Conservation (phyloP, 2,113 vertebrate genomes). For the Xenus cinereus region DNA sequence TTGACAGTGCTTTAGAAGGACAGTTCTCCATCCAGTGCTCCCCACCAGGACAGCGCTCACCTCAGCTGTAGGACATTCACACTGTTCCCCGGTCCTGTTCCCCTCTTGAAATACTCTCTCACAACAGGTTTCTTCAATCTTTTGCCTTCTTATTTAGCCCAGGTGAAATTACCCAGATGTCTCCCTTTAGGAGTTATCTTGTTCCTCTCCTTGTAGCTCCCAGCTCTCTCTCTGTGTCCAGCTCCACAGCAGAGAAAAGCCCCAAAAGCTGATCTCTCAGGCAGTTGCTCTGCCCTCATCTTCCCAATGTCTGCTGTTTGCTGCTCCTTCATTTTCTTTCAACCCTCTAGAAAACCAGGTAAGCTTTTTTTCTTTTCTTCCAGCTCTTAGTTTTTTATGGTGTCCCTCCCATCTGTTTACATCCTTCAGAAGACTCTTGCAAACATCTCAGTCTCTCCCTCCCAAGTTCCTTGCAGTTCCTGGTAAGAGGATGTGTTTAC, state of each 20-base stretch:
- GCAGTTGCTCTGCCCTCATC: neutral
- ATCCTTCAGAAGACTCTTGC: neutral
- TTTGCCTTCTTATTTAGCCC: neutral
- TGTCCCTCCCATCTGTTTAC: neutral
- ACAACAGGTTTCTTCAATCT: neutral
- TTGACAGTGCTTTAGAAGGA: neutral
- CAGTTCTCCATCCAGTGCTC: neutral
- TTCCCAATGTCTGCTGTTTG: neutral
- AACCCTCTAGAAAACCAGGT: neutral
- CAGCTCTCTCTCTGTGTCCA: neutral
- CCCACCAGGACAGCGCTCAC: neutral
- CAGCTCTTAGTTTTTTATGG: neutral
- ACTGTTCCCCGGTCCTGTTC: neutral
- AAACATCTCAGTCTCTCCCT: neutral
- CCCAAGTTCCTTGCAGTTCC: neutral
- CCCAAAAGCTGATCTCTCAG: neutral
- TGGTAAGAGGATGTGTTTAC: neutral
- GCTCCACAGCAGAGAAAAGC: neutral
- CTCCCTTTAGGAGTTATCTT: neutral
- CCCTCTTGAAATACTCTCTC: neutral
- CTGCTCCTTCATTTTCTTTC: neutral
- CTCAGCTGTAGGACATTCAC: rapidly evolving
- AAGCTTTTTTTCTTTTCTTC: neutral
- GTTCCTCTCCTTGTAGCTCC: neutral
- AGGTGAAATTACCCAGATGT: neutral